Evolutionary conservation across 2,113 vertebrate species (phyloP).

Genomic region (Psittacula cyanocephala): DNA sequence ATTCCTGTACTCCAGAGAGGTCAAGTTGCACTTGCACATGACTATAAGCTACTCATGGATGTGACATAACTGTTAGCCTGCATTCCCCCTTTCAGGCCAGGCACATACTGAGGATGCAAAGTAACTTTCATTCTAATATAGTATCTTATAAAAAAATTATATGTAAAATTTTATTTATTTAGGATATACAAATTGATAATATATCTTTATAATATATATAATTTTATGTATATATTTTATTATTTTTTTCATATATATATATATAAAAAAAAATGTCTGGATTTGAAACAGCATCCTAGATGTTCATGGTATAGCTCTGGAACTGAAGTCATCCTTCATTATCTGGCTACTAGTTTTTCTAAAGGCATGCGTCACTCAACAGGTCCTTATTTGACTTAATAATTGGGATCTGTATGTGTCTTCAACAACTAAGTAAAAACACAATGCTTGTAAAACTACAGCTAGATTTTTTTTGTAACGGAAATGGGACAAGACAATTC

Average conservation of each 20-base stretch:
- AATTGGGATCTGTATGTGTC: not conserved
- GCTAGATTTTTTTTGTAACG: not conserved
- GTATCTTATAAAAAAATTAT: not conserved
- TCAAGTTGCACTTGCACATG: not conserved
- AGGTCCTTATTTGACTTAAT: not conserved
- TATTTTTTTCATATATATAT: too few relatives aligned
- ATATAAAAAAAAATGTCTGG: not conserved
- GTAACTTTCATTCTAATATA: not conserved
- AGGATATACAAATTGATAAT: too few relatives aligned
- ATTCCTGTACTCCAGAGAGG: not conserved
- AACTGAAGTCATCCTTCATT: conserved; percentile 34
- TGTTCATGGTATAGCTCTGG: not conserved
- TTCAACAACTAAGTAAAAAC: not conserved
- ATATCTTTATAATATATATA: too few relatives aligned
- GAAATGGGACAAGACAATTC: not conserved
- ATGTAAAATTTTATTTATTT: too few relatives aligned
- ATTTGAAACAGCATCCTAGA: not conserved
- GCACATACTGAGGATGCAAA: not conserved
- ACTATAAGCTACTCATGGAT: not conserved
- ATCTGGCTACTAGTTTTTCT: conserved; percentile 39
- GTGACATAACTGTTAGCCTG: not conserved
- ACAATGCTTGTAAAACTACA: not conserved
- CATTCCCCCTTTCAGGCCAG: not conserved
- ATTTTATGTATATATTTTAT: too few relatives aligned
- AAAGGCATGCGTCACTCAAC: not conserved